Percentiles rank a stretch among this genome's conserved stretches.
Evolutionary conservation across 2,888 invertebrate species (phyloP).

Genomic region (Steinernema hermaphroditum): DNA sequence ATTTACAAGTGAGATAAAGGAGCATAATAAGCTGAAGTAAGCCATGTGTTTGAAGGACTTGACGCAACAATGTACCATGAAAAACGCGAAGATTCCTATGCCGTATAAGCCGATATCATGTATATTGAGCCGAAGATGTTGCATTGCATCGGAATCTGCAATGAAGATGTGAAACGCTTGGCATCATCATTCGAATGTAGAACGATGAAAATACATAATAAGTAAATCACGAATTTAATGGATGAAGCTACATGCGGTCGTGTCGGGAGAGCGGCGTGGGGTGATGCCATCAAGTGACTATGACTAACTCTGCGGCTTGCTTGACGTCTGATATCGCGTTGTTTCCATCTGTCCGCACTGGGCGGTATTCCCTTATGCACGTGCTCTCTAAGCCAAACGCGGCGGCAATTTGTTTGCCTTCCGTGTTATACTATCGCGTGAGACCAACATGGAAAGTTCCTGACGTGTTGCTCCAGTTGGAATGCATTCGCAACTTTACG

Average conservation of each 20-base stretch:
- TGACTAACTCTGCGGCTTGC: constrained; percentile 10
- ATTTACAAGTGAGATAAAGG: constrained; percentile 13
- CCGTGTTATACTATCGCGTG: background rate
- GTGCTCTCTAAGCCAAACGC: background rate
- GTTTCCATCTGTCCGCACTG: constrained; percentile 17
- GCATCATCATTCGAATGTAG: too few species aligned
- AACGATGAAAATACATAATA: too few species aligned
- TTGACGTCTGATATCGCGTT: background rate
- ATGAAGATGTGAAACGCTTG: too few species aligned
- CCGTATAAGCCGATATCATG: constrained; percentile 16
- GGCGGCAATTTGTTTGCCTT: background rate
- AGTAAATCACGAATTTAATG: too few species aligned
- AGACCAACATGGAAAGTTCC: too few species aligned
- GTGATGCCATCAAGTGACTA: constrained; percentile 23
- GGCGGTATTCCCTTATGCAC: constrained; percentile 4
- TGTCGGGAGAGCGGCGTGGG: too few species aligned
- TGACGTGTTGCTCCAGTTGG: too few species aligned
- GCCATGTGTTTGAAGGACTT: too few species aligned
- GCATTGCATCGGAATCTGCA: background rate
- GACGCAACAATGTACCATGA: background rate
- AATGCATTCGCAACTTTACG: too few species aligned
- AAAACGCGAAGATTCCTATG: constrained; percentile 6
- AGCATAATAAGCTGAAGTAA: constrained; percentile 12
- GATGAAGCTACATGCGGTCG: background rate
- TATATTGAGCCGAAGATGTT: background rate